Evolutionary conservation across 2,888 invertebrate genomes (phyloP).

Genomic region (Lamproptera curius): DNA sequence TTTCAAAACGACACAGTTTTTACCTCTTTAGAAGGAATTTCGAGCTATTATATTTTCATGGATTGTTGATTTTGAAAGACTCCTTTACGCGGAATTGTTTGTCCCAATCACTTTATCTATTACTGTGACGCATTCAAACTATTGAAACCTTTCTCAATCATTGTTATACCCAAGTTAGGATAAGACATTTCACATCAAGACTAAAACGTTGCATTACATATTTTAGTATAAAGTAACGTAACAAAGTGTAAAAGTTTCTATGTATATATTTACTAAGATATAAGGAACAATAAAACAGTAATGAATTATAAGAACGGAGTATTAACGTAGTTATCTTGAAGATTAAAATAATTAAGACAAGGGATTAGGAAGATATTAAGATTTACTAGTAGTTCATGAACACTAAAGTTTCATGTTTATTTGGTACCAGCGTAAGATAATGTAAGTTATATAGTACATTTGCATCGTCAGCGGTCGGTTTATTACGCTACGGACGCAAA

Average conservation of each 20-base stretch:
- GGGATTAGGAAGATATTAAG: not conserved
- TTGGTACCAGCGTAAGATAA: not conserved
- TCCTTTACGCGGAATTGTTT: not conserved
- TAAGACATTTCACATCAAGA: not conserved
- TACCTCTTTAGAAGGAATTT: too few relatives aligned
- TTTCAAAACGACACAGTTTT: too few relatives aligned
- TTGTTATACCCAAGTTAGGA: not conserved
- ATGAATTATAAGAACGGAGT: not conserved
- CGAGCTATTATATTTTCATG: too few relatives aligned
- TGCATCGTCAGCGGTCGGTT: conserved; percentile 1
- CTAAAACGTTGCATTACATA: too few relatives aligned
- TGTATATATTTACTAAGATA: not conserved
- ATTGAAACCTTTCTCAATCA: conserved; percentile 5
- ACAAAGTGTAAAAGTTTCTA: too few relatives aligned
- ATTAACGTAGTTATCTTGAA: not conserved
- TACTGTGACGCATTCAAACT: conserved; percentile 2
- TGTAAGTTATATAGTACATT: conserved; percentile 2
- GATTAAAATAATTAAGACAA: not conserved
- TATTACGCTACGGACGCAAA: conserved; percentile 8
- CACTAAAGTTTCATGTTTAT: not conserved
- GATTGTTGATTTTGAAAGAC: not conserved
- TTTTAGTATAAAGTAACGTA: too few relatives aligned
- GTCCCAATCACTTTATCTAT: conserved; percentile 2
- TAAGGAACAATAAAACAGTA: not conserved
- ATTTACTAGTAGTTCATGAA: not conserved